phyloP scores from a whole-genome alignment of 2,888 invertebrate genomes.

The Zonitis immaculata region DNA sequence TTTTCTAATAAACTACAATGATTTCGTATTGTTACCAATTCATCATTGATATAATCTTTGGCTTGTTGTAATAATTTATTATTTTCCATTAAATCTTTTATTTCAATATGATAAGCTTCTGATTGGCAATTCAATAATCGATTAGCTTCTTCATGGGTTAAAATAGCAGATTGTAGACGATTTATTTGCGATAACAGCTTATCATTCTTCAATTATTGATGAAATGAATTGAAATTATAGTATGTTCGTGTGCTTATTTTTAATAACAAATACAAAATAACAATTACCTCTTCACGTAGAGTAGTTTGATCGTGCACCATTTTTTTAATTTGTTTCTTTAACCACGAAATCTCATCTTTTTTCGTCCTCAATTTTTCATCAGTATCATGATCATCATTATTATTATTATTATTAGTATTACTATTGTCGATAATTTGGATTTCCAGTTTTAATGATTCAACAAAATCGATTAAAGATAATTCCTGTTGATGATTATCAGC shows the following conservation, averaged over 20 bases:
- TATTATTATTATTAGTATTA: no score
- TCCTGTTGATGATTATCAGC: conserved; percentile 8
- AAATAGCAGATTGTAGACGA: conserved; percentile 29
- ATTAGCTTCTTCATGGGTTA: conserved; percentile 30
- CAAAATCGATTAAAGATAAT: conserved; percentile 12
- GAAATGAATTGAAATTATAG: no score
- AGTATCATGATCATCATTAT: no score
- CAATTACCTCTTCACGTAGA: conserved; percentile 35
- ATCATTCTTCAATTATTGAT: conserved; percentile 42
- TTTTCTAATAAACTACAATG: conserved; percentile 27
- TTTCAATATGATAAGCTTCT: conserved; percentile 34
- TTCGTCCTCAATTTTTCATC: conserved; percentile 21
- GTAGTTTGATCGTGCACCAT: conserved; percentile 33
- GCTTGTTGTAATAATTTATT: conserved; percentile 26
- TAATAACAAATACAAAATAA: no score
- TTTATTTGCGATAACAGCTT: conserved; percentile 34
- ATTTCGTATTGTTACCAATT: conserved; percentile 35
- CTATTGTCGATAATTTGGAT: conserved; percentile 26
- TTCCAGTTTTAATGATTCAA: conserved; percentile 13
- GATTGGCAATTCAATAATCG: conserved; percentile 35
- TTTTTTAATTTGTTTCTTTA: conserved; percentile 38
- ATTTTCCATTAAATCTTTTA: conserved; percentile 25
- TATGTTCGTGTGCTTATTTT: no score
- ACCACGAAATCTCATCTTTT: conserved; percentile 35
- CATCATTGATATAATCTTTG: conserved; percentile 34